Percentiles rank a stretch among this genome's conserved stretches.
These are phyloP conservation scores for Drosophila kepulauana DNA, from an alignment of 1,140 invertebrate species.

Conservation along the genomic window DNA sequence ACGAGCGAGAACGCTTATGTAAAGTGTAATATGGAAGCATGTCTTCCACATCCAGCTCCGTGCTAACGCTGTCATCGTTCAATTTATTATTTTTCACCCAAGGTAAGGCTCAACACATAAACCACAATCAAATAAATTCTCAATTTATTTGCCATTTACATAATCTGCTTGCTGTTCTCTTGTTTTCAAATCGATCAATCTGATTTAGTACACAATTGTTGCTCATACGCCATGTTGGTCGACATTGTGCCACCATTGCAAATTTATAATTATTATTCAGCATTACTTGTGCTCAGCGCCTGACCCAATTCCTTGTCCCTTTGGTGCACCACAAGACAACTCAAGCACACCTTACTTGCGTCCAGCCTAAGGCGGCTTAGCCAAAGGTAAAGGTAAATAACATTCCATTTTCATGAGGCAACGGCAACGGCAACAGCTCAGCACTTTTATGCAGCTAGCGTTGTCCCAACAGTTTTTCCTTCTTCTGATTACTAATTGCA, in stretches of 20 bases:
- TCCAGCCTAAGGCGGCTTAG: background rate
- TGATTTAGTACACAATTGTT: conserved; percentile 27
- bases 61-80: conserved; percentile 84
- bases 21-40: conserved; percentile 84
- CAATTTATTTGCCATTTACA: conserved; percentile 16
- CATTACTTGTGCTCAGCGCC: background rate
- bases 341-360: background rate
- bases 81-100: conserved; percentile 85
- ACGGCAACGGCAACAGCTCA: background rate
- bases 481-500: background rate
- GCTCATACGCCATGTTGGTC: conserved; percentile 22
- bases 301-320: background rate
- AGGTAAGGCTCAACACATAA: conserved; percentile 64
- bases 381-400: conserved; percentile 10
- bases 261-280: background rate
- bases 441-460: conserved; percentile 1
- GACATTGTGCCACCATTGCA: background rate
- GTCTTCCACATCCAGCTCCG: conserved; percentile 83
- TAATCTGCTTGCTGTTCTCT: conserved; percentile 20
- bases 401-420: background rate
- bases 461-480: background rate
- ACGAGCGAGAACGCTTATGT: conserved; percentile 61
- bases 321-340: background rate
- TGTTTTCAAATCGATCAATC: conserved; percentile 4
- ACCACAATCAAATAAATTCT: background rate